Percentiles rank a stretch among this genome's conserved stretches.
These are phyloP conservation scores for Cossypha niveicapilla DNA, from an alignment of 2,797 vertebrate genomes.

Conservation along the genomic window DNA sequence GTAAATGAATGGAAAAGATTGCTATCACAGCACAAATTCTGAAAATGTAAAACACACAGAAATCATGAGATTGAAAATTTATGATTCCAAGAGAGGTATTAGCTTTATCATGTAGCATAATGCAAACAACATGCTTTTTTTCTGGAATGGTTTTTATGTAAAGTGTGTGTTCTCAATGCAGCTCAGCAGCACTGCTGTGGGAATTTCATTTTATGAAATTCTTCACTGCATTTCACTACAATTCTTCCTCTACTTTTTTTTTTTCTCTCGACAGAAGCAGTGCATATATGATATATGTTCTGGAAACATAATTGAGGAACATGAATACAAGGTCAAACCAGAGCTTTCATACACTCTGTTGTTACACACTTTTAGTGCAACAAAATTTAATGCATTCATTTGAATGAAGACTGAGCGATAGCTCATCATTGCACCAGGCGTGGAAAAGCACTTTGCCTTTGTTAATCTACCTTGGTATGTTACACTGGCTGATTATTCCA, in stretches of 20 bases:
- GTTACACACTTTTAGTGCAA: not conserved
- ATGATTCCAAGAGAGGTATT: not conserved
- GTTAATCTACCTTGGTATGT: not conserved
- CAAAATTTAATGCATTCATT: not conserved
- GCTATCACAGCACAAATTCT: not conserved
- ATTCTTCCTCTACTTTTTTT: not conserved
- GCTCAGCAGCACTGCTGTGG: not conserved
- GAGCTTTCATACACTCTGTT: not conserved
- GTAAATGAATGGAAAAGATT: constrained; percentile 1
- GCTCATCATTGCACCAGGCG: not conserved
- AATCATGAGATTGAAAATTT: not conserved
- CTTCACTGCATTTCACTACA: not conserved
- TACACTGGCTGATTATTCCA: not conserved
- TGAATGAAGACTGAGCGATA: not conserved
- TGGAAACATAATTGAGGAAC: not conserved
- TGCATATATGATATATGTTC: not conserved
- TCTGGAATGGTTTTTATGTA: not conserved
- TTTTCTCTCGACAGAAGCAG: not conserved
- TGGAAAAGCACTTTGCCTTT: not conserved
- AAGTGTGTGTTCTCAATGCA: not conserved
- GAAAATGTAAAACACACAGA: constrained; percentile 11
- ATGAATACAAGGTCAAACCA: not conserved
- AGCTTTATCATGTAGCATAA: not conserved
- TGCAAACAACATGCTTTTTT: not conserved
- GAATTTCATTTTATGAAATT: not conserved